Conservation (phyloP, 2,113 vertebrate genomes). For the Callipepla californica region DNA sequence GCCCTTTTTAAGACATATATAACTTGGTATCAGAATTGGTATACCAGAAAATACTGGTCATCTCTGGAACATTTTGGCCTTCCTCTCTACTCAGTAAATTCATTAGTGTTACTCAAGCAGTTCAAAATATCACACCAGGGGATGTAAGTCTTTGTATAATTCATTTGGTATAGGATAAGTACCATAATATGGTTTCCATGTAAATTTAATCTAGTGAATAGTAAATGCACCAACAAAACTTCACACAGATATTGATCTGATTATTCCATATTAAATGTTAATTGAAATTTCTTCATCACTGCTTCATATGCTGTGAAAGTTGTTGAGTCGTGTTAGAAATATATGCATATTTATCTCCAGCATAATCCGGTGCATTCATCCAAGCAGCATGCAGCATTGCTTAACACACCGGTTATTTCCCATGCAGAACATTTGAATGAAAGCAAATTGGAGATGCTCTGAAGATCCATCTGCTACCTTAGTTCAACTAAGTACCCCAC, state of each 20-base stretch:
- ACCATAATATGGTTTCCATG: neutral
- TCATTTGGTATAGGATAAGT: neutral
- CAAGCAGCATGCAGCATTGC: neutral
- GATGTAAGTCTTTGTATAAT: neutral
- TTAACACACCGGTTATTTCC: neutral
- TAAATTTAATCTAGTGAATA: neutral
- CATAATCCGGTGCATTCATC: neutral
- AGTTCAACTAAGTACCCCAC: neutral
- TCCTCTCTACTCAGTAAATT: neutral
- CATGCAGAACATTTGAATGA: neutral
- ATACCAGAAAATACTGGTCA: neutral
- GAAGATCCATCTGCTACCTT: neutral
- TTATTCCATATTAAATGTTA: slow-evolving; percentile 47
- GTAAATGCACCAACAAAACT: neutral
- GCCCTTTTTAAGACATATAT: neutral
- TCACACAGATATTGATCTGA: neutral
- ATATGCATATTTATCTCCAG: neutral
- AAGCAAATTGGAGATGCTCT: neutral
- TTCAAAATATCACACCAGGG: neutral
- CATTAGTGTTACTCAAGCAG: neutral
- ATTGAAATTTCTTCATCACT: neutral
- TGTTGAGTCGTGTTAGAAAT: neutral
- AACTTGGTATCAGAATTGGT: neutral
- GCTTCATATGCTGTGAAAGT: neutral
- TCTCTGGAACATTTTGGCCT: neutral